Base-by-base conservation (phyloP, 2,113 vertebrate genomes). In the Tupaia tana region DNA sequence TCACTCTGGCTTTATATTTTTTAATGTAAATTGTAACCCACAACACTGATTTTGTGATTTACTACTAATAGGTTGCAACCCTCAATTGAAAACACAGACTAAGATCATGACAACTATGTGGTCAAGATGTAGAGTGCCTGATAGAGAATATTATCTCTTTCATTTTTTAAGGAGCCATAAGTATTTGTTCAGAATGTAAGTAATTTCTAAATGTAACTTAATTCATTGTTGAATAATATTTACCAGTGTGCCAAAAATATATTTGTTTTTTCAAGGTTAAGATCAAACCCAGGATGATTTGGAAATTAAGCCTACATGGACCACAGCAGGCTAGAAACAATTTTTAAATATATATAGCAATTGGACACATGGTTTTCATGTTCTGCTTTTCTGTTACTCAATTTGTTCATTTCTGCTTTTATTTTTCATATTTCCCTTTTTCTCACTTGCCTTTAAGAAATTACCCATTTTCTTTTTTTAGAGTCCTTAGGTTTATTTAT, bases 381-480 rank as follows among this genome's bases (percentile, higher is more conserved):
- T 91, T 96, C 90, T 95, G 34, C 88, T 89, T 93, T 93, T 89
- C 63, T 88, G 5, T 96, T 93, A 56, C 81, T 94, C 61, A 84
- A 2, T 90, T 86, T 86, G 10, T 69, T 90, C 75, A 90, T 97
- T 96, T 95, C 85, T 95, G 71, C 75, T 96, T 96, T 95, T 90
- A 43, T 89, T 93, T 95, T 87, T 89, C 88, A 69, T 81, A 90
- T 90, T 95, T 96, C 86, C 71, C 77, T n/a, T 96, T 93, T 95
- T 78, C 70, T 64, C 56, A 31, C 54, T 94, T 86, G 80, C 31
- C 22, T 93, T 78, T 87, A 94, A 91, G 75, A 69, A 87, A 78
- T 91, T 91, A 61, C 70, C 43, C 29, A 66, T 79, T 95, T 94
- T 84, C 66, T 54, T 79, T 34, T 58, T 74, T 20, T 59, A 58